phyloP scores from a whole-genome alignment of 92 coral and sea anemone genomes.

The Porites cylindrica region DNA sequence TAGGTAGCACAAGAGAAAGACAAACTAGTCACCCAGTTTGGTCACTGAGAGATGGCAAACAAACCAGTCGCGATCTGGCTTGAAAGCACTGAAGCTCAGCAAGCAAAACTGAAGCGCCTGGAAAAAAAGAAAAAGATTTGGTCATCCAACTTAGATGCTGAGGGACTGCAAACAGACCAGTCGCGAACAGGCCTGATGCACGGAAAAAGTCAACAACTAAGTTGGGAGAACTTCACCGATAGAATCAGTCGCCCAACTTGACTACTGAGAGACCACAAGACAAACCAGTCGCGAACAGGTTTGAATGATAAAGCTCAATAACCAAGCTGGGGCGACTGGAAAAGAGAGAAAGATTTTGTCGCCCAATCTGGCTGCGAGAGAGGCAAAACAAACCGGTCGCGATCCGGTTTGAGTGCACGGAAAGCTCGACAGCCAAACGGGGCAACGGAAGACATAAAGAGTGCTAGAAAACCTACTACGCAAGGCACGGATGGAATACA shows the following conservation, averaged over 20 bases:
- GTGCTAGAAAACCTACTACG: background rate
- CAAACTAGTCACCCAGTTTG: background rate
- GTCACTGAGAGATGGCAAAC: conserved; percentile 13
- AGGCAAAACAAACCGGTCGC: conserved; percentile 15
- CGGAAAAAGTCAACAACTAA: conserved; percentile 17
- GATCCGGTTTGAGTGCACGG: conserved; percentile 16
- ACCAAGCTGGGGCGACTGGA: conserved; percentile 20
- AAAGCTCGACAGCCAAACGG: conserved; percentile 9
- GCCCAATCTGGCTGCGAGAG: conserved; percentile 20
- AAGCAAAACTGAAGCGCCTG: conserved; percentile 6
- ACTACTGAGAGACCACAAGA: conserved; percentile 38
- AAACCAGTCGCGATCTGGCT: conserved; percentile 23
- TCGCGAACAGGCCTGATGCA: conserved; percentile 28
- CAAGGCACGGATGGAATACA: background rate
- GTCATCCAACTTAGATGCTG: conserved; percentile 8
- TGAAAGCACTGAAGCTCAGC: conserved; percentile 24
- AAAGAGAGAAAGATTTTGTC: conserved; percentile 23
- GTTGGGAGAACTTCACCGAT: conserved; percentile 13
- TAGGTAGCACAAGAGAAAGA: background rate
- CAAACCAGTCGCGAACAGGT: conserved; percentile 32
- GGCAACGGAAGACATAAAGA: background rate
- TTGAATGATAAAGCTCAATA: conserved; percentile 13
- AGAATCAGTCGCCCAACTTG: conserved; percentile 20
- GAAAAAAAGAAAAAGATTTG: conserved; percentile 12
- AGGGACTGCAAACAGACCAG: conserved; percentile 14